phyloP scores from a whole-genome alignment of 2,888 invertebrate species.

The Antitype chi region DNA sequence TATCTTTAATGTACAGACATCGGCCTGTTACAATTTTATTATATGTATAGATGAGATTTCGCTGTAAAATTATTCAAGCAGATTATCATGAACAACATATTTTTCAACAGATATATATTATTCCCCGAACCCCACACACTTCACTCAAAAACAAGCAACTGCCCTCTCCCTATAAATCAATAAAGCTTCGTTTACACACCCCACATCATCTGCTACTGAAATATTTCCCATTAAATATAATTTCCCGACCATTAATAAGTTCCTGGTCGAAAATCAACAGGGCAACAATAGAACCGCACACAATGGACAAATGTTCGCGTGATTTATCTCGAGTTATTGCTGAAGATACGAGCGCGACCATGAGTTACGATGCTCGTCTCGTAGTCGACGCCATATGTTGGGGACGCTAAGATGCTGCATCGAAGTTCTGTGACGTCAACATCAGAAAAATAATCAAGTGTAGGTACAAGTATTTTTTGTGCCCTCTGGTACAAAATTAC shows the following conservation, averaged over 20 bases:
- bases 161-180: slow-evolving; percentile 33
- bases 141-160: slow-evolving; percentile 13
- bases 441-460: too few species aligned
- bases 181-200: slow-evolving; percentile 37
- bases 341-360: slow-evolving; percentile 63
- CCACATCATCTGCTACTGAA: slow-evolving; percentile 57
- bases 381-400: slow-evolving; percentile 72
- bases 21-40: too few species aligned
- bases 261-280: slow-evolving; percentile 62
- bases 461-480: too few species aligned
- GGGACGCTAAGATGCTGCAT: slow-evolving; percentile 68
- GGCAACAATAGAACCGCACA: slow-evolving; percentile 63
- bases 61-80: not conserved
- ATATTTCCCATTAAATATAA: slow-evolving; percentile 67
- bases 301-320: slow-evolving; percentile 62
- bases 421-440: not conserved
- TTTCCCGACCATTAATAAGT: slow-evolving; percentile 55
- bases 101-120: not conserved
- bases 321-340: slow-evolving; percentile 71
- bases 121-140: slow-evolving; percentile 5
- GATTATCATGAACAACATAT: not conserved
- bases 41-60: too few species aligned
- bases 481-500: too few species aligned
- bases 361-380: slow-evolving; percentile 77
- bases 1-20: too few species aligned